phyloP scores from a whole-genome alignment of 2,113 vertebrate genomes.

The Gadus chalcogrammus region DNA sequence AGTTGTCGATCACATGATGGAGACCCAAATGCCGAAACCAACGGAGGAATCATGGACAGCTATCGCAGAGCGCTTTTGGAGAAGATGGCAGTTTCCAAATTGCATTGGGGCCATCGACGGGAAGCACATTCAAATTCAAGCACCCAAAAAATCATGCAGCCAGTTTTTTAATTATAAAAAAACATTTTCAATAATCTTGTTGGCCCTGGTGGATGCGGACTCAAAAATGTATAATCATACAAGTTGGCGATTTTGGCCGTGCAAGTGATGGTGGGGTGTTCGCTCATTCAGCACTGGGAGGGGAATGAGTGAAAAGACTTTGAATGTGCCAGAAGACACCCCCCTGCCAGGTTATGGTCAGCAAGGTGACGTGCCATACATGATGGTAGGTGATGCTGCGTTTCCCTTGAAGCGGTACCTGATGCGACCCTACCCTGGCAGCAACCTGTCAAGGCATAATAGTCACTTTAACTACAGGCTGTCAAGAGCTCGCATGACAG shows the following conservation, averaged over 20 bases:
- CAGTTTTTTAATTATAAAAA: constrained; percentile 7
- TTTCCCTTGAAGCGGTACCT: constrained; percentile 8
- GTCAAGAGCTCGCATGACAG: constrained; percentile 2
- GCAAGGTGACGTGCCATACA: not conserved
- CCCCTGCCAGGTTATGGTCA: constrained; percentile 3
- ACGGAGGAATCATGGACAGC: constrained; percentile 2
- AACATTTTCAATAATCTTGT: constrained; percentile 8
- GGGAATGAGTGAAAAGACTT: not conserved
- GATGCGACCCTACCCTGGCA: constrained; percentile 10
- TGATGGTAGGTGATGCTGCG: constrained; percentile 7
- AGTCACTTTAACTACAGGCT: constrained; percentile 5
- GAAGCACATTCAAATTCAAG: not conserved
- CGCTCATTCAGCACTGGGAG: not conserved
- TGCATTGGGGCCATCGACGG: not conserved
- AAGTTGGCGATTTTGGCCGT: constrained; percentile 21
- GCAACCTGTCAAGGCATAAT: not conserved
- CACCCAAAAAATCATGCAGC: not conserved
- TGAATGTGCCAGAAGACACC: not conserved
- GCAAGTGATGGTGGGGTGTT: constrained; percentile 21
- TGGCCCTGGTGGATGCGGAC: constrained; percentile 24
- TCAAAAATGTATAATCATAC: too few species aligned
- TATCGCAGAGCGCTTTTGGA: not conserved
- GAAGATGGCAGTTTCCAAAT: not conserved
- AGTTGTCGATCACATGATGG: not conserved
- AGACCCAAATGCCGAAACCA: not conserved